These are phyloP conservation scores for Cercopithecus mona DNA, from an alignment of 2,113 vertebrate genomes.

Conservation along the genomic window DNA sequence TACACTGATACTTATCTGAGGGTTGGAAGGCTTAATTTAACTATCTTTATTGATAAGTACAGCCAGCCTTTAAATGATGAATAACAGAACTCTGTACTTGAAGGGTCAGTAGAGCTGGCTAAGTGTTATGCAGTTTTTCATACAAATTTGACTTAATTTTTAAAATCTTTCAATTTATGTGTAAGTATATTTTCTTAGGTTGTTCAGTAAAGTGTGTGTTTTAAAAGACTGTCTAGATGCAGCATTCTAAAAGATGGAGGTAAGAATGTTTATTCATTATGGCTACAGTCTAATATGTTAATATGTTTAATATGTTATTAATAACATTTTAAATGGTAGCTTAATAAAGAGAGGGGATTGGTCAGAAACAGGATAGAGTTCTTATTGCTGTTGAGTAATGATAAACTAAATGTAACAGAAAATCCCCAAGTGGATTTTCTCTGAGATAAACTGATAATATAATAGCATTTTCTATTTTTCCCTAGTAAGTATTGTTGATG, in stretches of 20 bases:
- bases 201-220: neutral
- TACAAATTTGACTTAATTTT: neutral
- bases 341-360: neutral
- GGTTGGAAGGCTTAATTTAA: neutral
- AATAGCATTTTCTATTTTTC: neutral
- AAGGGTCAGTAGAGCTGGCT: neutral
- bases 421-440: neutral
- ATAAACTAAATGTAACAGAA: neutral
- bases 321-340: conserved; percentile 8
- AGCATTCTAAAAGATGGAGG: neutral
- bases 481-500: neutral
- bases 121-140: neutral
- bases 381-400: conserved; percentile 30
- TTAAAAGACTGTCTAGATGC: neutral
- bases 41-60: conserved; percentile 15
- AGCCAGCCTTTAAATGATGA: neutral
- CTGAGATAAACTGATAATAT: neutral
- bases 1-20: neutral
- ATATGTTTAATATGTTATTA: neutral
- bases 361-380: neutral
- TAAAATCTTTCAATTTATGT: neutral
- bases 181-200: conserved; percentile 6
- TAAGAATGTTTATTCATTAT: neutral
- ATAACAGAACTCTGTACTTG: conserved; percentile 4
- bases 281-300: neutral